Evolutionary conservation across 2,888 invertebrate species (phyloP).

Genomic region (Gisinianus flammeolus): DNA sequence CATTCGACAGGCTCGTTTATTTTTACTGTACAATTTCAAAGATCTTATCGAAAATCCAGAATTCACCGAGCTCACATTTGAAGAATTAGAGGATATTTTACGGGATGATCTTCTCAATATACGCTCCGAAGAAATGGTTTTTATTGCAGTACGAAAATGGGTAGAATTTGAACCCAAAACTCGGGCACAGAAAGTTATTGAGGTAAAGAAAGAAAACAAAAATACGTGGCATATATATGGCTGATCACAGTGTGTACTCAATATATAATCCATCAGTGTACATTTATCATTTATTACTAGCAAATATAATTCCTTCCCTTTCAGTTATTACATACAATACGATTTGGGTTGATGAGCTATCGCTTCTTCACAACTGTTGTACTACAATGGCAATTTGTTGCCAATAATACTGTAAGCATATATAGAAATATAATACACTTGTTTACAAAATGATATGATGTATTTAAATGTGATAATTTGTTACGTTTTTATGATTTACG

Average conservation of each 20-base stretch:
- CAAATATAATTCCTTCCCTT: no score
- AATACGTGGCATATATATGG: no score
- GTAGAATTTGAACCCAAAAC: constrained; percentile 68
- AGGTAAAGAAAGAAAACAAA: no score
- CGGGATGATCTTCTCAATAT: constrained; percentile 76
- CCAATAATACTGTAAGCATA: constrained; percentile 47
- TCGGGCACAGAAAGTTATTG: constrained; percentile 67
- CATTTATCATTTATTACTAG: no score
- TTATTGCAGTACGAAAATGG: constrained; percentile 77
- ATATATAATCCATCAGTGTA: no score
- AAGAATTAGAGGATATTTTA: constrained; percentile 71
- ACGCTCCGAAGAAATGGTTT: constrained; percentile 74
- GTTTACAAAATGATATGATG: no score
- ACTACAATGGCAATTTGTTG: constrained; percentile 51
- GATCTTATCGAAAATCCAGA: constrained; percentile 70
- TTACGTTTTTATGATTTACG: no score
- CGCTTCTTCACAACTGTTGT: constrained; percentile 66
- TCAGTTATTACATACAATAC: constrained; percentile 69
- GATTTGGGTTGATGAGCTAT: constrained; percentile 71
- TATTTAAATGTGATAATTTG: no score
- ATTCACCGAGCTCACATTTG: constrained; percentile 68
- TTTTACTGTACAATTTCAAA: constrained; percentile 65
- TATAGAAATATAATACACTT: not conserved
- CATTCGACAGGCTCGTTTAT: constrained; percentile 62
- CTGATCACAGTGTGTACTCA: no score